These are phyloP conservation scores for Geopemphigus sp. DNA, from an alignment of 1,140 invertebrate genomes.

Conservation along the genomic window DNA sequence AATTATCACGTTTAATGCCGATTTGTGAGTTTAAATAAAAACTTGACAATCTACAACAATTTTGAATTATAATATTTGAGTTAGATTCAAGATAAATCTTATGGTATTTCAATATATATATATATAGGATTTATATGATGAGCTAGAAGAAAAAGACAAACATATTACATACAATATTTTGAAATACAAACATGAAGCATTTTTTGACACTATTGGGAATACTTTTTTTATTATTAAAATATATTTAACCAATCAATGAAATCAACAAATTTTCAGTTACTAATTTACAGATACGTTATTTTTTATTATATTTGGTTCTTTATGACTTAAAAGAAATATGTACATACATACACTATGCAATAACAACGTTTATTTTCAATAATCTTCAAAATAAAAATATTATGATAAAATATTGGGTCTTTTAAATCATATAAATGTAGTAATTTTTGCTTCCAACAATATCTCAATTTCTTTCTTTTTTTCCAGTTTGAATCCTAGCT, in stretches of 20 bases:
- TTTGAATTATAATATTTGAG: neutral
- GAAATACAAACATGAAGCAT: neutral
- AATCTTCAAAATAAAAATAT: neutral
- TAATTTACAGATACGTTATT: too few species aligned
- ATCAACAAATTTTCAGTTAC: too few species aligned
- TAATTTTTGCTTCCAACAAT: neutral
- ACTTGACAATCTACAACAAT: neutral
- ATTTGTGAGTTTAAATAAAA: neutral
- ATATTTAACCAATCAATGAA: too few species aligned
- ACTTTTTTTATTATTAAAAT: too few species aligned
- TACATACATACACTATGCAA: too few species aligned
- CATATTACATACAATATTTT: too few species aligned
- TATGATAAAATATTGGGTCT: slow-evolving; percentile 8
- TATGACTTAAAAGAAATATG: too few species aligned
- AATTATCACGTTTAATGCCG: neutral
- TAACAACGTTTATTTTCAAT: too few species aligned
- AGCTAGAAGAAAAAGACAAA: too few species aligned
- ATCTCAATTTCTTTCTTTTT: neutral
- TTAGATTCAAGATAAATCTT: neutral
- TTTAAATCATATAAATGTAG: neutral
- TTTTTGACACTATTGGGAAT: neutral
- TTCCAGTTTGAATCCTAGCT: neutral
- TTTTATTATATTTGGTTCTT: too few species aligned
- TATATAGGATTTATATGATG: too few species aligned
- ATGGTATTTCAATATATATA: too few species aligned